A percentile compares a stretch with the other conserved stretches of the same genome.
Conservation (phyloP, 1,140 invertebrate genomes). For the Drosophila elegans region DNA sequence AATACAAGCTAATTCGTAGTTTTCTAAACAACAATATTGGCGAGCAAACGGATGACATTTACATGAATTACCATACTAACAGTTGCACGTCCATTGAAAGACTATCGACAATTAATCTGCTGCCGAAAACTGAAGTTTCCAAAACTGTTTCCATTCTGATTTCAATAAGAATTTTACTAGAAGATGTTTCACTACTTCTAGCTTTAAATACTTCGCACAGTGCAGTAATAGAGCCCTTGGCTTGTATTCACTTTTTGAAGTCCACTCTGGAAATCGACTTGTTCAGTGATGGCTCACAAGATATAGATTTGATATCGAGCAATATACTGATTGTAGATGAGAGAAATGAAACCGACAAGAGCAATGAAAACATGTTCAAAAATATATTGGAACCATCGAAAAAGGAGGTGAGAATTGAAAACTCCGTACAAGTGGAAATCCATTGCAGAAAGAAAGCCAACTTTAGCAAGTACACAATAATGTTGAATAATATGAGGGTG, state of each 20-base stretch:
- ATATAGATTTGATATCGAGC: slow-evolving; percentile 96
- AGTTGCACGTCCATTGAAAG: slow-evolving; percentile 62
- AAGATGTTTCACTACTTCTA: slow-evolving; percentile 94
- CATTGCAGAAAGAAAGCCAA: slow-evolving; percentile 91
- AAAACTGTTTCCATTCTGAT: slow-evolving; percentile 89
- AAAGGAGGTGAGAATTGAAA: slow-evolving; percentile 85
- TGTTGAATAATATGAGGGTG: slow-evolving; percentile 97
- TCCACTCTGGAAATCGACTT: slow-evolving; percentile 93
- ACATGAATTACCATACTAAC: slow-evolving; percentile 67
- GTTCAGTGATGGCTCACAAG: slow-evolving; percentile 94
- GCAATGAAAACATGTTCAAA: slow-evolving; percentile 91
- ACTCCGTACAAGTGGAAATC: slow-evolving; percentile 93
- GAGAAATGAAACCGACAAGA: slow-evolving; percentile 73
- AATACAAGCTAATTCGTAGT: slow-evolving; percentile 95
- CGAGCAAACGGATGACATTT: slow-evolving; percentile 92
- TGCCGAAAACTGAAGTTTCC: slow-evolving; percentile 43
- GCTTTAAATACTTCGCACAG: slow-evolving; percentile 83
- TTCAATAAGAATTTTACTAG: slow-evolving; percentile 92
- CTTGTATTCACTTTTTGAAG: slow-evolving; percentile 96
- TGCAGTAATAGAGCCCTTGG: slow-evolving; percentile 86
- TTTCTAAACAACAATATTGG: slow-evolving; percentile 96
- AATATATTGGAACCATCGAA: slow-evolving; percentile 92
- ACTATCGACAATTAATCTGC: slow-evolving; percentile 53
- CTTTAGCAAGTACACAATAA: slow-evolving; percentile 93
- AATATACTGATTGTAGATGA: slow-evolving; percentile 95